These are phyloP conservation scores for Parascotia fuliginaria DNA, from an alignment of 2,888 invertebrate species.

Conservation along the genomic window DNA sequence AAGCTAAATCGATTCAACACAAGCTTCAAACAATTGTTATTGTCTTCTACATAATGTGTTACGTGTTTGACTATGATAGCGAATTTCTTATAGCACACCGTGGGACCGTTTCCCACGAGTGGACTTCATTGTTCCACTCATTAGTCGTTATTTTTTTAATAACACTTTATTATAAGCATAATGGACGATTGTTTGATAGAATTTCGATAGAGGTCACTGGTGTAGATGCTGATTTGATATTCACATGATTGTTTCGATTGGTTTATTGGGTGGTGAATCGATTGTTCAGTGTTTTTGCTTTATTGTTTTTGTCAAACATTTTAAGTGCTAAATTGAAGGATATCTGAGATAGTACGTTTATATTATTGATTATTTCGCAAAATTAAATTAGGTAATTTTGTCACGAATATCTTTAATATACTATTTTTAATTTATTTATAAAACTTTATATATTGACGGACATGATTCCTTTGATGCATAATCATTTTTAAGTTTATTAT, in stretches of 20 bases:
- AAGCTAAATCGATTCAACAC: constrained; percentile 43
- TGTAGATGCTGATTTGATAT: constrained; percentile 31
- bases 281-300: constrained; percentile 14
- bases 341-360: no score
- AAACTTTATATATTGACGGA: no score
- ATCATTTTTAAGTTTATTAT: neutral
- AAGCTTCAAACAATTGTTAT: constrained; percentile 57
- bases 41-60: constrained; percentile 56
- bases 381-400: no score
- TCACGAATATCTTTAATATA: no score
- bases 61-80: constrained; percentile 38
- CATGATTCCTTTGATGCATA: no score
- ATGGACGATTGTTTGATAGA: constrained; percentile 76
- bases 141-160: constrained; percentile 74
- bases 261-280: constrained; percentile 25
- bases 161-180: constrained; percentile 76
- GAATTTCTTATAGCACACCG: constrained; percentile 49
- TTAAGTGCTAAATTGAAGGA: neutral
- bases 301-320: neutral
- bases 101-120: constrained; percentile 74
- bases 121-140: constrained; percentile 61
- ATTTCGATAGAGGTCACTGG: constrained; percentile 56
- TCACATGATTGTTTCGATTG: constrained; percentile 19
- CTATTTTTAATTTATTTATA: no score
- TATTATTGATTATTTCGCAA: no score